phyloP scores from a whole-genome alignment of 2,888 invertebrate genomes.

The Lepeophtheirus nordmannii region DNA sequence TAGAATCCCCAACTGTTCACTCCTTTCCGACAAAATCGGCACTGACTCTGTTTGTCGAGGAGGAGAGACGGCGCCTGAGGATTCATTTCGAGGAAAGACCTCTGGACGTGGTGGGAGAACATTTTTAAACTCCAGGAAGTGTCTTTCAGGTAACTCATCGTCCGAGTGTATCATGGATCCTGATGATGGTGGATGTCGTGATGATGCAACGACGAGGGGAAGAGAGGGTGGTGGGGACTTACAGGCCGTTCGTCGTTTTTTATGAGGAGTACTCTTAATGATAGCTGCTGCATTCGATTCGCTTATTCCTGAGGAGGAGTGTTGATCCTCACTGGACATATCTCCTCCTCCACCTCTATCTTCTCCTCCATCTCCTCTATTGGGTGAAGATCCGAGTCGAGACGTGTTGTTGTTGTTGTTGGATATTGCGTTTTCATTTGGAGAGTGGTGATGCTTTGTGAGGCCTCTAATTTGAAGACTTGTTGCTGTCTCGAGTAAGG shows the following conservation, averaged over 20 bases:
- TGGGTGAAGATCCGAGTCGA: neutral
- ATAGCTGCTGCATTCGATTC: no score
- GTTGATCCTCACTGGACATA: no score
- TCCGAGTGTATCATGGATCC: neutral
- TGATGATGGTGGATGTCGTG: neutral
- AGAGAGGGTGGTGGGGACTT: neutral
- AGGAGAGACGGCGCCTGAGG: slow-evolving; percentile 10
- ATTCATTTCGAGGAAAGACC: neutral
- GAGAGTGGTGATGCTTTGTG: neutral
- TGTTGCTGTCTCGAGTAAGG: slow-evolving; percentile 9
- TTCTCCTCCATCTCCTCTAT: no score
- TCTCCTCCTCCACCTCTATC: no score
- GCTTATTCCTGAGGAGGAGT: no score
- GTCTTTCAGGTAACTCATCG: neutral
- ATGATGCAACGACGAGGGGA: neutral
- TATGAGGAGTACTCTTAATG: neutral
- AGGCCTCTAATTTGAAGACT: slow-evolving; percentile 13
- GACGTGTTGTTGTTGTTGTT: neutral
- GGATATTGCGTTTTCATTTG: neutral
- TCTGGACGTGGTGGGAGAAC: neutral
- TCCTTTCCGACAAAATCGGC: slow-evolving; percentile 7
- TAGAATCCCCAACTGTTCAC: neutral
- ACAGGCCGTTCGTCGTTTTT: neutral
- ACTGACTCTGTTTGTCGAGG: slow-evolving; percentile 17
- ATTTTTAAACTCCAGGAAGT: neutral